phyloP scores from a whole-genome alignment of 2,797 vertebrate species.

The Ctenosaura bakeri region DNA sequence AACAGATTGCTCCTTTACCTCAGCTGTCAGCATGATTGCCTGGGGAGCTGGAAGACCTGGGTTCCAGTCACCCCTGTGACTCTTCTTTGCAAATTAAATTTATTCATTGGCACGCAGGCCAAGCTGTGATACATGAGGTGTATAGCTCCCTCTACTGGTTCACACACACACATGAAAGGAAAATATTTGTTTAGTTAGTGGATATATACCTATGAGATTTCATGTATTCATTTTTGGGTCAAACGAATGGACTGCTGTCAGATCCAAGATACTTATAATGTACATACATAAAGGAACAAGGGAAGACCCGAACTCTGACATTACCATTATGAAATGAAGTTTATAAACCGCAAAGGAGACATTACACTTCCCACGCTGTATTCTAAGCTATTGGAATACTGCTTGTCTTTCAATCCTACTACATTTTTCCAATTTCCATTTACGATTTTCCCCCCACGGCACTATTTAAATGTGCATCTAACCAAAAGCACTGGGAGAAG shows the following conservation, averaged over 20 bases:
- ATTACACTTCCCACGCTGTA: neutral
- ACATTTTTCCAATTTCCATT: neutral
- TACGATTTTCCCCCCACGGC: neutral
- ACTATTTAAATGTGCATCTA: neutral
- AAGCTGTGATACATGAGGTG: constrained; percentile 37
- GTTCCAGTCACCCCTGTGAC: constrained; percentile 45
- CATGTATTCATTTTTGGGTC: neutral
- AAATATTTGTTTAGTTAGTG: neutral
- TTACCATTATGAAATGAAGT: constrained; percentile 6
- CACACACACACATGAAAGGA: constrained; percentile 10
- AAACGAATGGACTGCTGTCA: neutral
- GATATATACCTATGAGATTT: neutral
- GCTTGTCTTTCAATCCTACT: neutral
- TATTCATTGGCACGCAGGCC: constrained; percentile 25
- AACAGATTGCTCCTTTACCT: constrained; percentile 56
- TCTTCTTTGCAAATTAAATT: constrained; percentile 48
- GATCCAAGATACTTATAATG: neutral
- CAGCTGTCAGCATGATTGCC: constrained; percentile 47
- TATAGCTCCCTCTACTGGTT: constrained; percentile 63
- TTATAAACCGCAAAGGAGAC: neutral
- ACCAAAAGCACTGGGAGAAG: neutral
- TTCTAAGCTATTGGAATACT: neutral
- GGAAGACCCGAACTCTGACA: constrained; percentile 12
- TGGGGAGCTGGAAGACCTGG: constrained; percentile 8
- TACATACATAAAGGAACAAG: neutral